Conservation (phyloP, 2,113 vertebrate genomes). For the Todiramphus saurophagus region DNA sequence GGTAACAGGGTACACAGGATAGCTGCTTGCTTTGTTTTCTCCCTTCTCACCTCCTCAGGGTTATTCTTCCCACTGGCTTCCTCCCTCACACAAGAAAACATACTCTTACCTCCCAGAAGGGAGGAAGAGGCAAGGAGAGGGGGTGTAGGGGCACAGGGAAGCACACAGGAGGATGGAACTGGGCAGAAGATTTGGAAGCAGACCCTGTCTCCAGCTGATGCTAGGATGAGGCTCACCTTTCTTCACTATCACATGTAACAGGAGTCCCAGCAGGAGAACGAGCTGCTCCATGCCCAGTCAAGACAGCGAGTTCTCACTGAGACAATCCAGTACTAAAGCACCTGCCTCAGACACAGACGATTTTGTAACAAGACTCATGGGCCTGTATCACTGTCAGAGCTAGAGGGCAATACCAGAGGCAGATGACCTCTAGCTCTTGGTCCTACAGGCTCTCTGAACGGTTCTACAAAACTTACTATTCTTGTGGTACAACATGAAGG, state of each 20-base stretch:
- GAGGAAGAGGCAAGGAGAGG: background rate
- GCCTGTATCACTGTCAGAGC: background rate
- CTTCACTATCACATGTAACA: accelerated
- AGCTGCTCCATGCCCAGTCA: background rate
- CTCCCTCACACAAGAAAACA: background rate
- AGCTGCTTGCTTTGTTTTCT: background rate
- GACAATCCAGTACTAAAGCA: background rate
- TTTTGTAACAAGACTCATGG: background rate
- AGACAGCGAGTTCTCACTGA: background rate
- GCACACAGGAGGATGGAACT: background rate
- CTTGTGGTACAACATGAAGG: background rate
- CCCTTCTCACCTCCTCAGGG: background rate
- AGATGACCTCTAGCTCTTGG: background rate
- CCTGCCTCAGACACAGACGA: background rate
- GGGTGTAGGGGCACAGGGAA: background rate
- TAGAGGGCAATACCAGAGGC: background rate
- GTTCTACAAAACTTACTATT: background rate
- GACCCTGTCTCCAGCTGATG: accelerated
- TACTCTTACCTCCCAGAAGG: background rate
- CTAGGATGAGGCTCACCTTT: background rate
- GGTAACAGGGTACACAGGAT: background rate
- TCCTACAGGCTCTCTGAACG: background rate
- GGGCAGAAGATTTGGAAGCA: background rate
- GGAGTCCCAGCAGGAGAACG: background rate
- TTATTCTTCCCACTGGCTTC: background rate